A percentile compares a stretch with the other conserved stretches of the same genome.
Evolutionary conservation across 1,140 invertebrate genomes (phyloP).

Genomic region (Caenorhabditis inopinata): DNA sequence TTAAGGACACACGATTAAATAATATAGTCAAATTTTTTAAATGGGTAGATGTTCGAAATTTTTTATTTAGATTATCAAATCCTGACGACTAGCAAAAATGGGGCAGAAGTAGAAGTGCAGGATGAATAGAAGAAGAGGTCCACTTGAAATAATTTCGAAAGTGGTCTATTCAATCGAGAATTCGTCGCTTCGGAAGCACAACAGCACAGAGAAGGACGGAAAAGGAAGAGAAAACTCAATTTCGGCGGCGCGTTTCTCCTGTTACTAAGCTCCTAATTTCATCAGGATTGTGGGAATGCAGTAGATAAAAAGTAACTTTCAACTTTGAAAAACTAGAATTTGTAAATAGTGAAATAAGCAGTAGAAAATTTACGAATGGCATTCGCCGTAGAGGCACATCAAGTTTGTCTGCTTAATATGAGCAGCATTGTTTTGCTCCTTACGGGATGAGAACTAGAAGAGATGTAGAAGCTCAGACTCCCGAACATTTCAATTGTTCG

Average conservation of each 20-base stretch:
- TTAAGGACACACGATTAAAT: no score
- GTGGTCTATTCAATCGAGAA: conserved; percentile 30
- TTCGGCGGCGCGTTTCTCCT: not conserved
- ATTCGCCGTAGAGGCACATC: not conserved
- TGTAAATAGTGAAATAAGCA: not conserved
- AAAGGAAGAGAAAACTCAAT: conserved; percentile 18
- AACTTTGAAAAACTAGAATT: not conserved
- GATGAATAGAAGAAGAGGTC: conserved; percentile 26
- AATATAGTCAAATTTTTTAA: not conserved
- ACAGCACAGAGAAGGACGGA: not conserved
- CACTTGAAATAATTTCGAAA: conserved; percentile 31
- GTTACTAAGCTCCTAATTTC: not conserved
- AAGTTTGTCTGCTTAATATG: not conserved
- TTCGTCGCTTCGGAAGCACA: conserved; percentile 12
- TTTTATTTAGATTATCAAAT: not conserved
- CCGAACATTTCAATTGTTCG: conserved; percentile 30
- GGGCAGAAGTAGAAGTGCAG: conserved; percentile 3
- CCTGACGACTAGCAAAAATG: not conserved
- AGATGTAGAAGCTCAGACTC: not conserved
- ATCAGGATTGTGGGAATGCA: not conserved
- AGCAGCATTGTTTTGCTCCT: not conserved
- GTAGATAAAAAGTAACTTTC: not conserved
- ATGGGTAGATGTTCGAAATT: not conserved
- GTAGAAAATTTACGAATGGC: not conserved
- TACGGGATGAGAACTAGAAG: not conserved